Evolutionary conservation across 1,140 invertebrate species (phyloP).

Genomic region (Prorops nasuta): DNA sequence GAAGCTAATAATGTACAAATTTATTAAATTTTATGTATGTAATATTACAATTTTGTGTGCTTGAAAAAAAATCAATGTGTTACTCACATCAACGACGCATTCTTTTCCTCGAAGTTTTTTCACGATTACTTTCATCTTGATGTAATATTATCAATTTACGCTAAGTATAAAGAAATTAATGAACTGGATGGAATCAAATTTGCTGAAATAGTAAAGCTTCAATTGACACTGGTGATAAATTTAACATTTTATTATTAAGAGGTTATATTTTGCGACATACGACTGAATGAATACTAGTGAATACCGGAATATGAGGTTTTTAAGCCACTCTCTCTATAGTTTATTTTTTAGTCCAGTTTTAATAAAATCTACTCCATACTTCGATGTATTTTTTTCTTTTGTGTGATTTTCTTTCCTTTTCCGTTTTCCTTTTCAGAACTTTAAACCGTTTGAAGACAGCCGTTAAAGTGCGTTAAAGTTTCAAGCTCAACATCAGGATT

Average conservation of each 20-base stretch:
- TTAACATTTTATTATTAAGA: conserved; percentile 22
- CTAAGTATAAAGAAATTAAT: neutral
- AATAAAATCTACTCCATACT: no score
- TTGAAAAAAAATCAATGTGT: no score
- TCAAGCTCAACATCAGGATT: no score
- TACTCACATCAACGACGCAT: conserved; percentile 45
- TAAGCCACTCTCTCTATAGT: no score
- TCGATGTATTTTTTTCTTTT: no score
- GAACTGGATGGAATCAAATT: conserved; percentile 17
- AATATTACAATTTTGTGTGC: neutral
- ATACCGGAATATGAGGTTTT: no score
- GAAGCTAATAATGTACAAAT: neutral
- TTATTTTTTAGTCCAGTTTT: no score
- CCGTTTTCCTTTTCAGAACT: no score
- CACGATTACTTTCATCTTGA: conserved; percentile 43
- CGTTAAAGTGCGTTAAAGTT: no score
- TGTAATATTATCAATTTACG: neutral
- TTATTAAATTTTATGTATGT: neutral
- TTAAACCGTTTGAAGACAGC: no score
- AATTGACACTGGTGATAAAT: conserved; percentile 5
- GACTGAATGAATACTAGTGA: no score
- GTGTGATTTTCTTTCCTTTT: no score
- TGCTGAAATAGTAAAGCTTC: conserved; percentile 3
- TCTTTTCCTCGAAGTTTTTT: conserved; percentile 44
- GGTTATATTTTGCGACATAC: conserved; percentile 26